Conservation (phyloP, 2,888 invertebrate genomes). For the Eupithecia insigniata region DNA sequence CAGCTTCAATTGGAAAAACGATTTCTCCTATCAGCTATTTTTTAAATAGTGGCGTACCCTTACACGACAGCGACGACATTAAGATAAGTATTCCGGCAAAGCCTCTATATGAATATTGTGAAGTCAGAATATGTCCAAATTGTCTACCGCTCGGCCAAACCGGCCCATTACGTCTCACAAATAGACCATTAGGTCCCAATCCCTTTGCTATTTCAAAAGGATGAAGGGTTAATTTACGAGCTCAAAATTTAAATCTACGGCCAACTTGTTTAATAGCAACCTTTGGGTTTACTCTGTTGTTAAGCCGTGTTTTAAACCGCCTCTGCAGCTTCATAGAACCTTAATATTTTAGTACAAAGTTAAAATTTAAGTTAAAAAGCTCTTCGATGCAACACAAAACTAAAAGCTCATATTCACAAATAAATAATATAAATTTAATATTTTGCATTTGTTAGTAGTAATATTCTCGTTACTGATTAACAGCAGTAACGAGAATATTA, state of each 20-base stretch:
- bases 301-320: constrained; percentile 71
- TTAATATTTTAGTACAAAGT: constrained; percentile 24
- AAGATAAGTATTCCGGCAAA: constrained; percentile 57
- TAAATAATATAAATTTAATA: no score
- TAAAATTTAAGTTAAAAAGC: constrained; percentile 32
- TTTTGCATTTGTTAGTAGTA: constrained; percentile 41
- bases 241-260: constrained; percentile 84
- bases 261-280: constrained; percentile 80
- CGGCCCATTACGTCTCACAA: constrained; percentile 82
- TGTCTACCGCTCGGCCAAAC: constrained; percentile 77
- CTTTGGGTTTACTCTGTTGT: constrained; percentile 76
- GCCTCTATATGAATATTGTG: constrained; percentile 67
- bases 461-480: no score
- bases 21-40: neutral
- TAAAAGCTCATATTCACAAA: constrained; percentile 7
- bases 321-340: constrained; percentile 26
- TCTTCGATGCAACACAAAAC: constrained; percentile 47
- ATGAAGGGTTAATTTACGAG: constrained; percentile 84
- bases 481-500: constrained; percentile 53
- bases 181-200: constrained; percentile 83
- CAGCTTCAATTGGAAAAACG: neutral
- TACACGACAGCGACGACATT: constrained; percentile 28
- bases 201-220: constrained; percentile 83
- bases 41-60: constrained; percentile 37
- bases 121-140: constrained; percentile 78